Evolutionary conservation across 2,113 vertebrate genomes (phyloP).

Genomic region (Arenaria interpres): DNA sequence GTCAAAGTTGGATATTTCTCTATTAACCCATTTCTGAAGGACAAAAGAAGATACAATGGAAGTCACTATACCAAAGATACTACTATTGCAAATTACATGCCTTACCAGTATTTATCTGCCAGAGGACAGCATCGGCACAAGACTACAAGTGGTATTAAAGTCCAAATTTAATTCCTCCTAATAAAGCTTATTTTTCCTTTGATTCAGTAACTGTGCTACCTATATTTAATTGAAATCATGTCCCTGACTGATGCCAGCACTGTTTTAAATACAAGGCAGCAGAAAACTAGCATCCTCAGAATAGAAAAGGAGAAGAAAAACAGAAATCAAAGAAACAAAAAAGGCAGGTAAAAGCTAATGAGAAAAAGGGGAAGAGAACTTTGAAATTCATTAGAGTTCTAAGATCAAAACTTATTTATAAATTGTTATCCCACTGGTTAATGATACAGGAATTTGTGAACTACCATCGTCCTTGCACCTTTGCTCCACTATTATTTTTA

Average conservation of each 20-base stretch:
- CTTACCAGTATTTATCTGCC: neutral
- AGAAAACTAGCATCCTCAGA: neutral
- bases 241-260: neutral
- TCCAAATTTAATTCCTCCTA: neutral
- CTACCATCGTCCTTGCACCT: neutral
- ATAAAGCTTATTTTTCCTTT: neutral
- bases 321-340: neutral
- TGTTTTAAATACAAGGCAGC: neutral
- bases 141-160: neutral
- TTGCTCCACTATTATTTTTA: neutral
- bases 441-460: neutral
- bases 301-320: neutral
- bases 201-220: neutral
- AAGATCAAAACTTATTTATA: neutral
- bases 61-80: neutral
- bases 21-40: conserved; percentile 95
- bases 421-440: neutral
- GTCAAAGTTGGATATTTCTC: conserved; percentile 97
- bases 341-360: neutral
- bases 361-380: neutral
- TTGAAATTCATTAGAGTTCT: neutral
- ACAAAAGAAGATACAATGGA: neutral
- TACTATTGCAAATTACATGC: neutral
- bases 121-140: neutral
- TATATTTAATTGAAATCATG: neutral